Conservation (phyloP, 2,797 vertebrate species). For the Gobio occitaniae region DNA sequence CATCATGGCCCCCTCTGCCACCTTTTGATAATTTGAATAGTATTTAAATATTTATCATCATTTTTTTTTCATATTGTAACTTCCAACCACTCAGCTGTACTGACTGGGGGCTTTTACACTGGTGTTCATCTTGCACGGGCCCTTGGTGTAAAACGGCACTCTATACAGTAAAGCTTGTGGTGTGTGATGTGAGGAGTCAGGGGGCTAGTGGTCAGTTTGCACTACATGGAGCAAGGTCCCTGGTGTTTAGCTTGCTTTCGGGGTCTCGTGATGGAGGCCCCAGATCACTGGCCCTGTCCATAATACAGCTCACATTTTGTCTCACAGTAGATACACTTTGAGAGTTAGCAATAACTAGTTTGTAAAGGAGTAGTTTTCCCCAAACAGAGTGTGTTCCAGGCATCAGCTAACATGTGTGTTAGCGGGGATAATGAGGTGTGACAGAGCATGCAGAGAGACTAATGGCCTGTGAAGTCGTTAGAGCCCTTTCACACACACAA, state of each 20-base stretch:
- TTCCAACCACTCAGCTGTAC: background rate
- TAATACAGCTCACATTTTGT: background rate
- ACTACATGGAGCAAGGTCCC: background rate
- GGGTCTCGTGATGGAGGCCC: background rate
- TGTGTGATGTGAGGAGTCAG: too few relatives aligned
- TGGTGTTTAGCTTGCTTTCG: background rate
- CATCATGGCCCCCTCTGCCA: background rate
- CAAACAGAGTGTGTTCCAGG: slow-evolving; percentile 64
- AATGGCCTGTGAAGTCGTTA: slow-evolving; percentile 73
- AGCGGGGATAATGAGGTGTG: slow-evolving; percentile 82
- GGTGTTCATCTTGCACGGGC: background rate
- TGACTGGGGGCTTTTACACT: background rate
- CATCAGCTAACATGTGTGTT: slow-evolving; percentile 66
- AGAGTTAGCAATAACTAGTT: slow-evolving; percentile 48
- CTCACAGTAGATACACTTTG: slow-evolving; percentile 14
- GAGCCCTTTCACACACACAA: slow-evolving; percentile 54
- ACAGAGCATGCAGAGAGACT: slow-evolving; percentile 80
- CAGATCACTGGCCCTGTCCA: background rate
- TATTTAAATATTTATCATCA: background rate
- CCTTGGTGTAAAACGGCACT: background rate
- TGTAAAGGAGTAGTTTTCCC: slow-evolving; percentile 30
- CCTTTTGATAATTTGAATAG: background rate
- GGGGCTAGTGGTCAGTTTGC: slow-evolving; percentile 4
- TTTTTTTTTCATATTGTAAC: background rate
- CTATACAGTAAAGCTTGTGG: background rate